Conservation (phyloP, 2,113 vertebrate species). For the Petaurus breviceps region DNA sequence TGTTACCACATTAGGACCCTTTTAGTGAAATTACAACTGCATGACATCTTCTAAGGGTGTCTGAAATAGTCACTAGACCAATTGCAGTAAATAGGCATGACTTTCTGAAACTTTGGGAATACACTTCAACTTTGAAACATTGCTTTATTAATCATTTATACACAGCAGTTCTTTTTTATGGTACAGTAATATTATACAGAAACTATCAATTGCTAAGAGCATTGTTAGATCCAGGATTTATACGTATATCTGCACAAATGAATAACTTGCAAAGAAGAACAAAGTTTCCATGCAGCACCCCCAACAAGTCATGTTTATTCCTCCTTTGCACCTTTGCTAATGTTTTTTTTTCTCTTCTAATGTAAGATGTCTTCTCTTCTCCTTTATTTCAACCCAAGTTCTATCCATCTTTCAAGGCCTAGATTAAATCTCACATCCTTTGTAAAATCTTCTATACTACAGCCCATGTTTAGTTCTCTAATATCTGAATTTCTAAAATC, state of each 20-base stretch:
- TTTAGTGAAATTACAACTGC: slow-evolving; percentile 45
- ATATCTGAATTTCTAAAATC: no score
- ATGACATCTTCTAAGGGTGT: neutral
- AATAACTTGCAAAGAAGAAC: neutral
- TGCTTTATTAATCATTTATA: neutral
- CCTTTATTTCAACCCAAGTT: no score
- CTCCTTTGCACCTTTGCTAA: no score
- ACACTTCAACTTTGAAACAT: neutral
- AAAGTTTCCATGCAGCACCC: neutral
- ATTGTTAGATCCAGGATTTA: neutral
- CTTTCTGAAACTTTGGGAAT: neutral
- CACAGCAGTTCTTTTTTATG: neutral
- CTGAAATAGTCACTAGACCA: neutral
- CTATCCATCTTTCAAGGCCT: no score
- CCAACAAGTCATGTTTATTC: no score
- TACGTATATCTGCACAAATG: neutral
- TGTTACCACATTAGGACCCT: neutral
- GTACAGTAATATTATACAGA: neutral
- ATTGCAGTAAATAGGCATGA: neutral
- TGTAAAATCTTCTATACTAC: no score
- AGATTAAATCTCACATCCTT: no score
- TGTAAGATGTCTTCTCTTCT: no score
- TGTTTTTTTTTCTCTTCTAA: no score
- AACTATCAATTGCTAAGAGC: neutral
- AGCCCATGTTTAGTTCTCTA: no score